Conservation (phyloP, 2,113 vertebrate species). For the Hippocampus barbouri region DNA sequence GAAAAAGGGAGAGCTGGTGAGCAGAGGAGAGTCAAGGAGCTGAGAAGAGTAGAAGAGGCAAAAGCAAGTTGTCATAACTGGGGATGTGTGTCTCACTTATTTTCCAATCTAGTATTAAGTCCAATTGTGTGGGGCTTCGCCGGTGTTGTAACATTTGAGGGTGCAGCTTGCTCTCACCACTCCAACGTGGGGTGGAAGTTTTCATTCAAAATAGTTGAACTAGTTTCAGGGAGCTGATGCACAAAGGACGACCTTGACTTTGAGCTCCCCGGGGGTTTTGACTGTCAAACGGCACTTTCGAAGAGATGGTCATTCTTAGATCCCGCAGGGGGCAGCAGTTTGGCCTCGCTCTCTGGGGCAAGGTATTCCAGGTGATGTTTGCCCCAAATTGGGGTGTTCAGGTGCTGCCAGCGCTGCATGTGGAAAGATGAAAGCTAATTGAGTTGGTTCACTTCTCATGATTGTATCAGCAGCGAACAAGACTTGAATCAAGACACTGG, state of each 20-base stretch:
- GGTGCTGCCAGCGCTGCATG: conserved; percentile 85
- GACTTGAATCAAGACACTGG: not conserved
- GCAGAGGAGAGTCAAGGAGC: not conserved
- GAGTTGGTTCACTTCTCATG: not conserved
- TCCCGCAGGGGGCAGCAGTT: conserved; percentile 79
- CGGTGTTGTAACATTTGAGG: not conserved
- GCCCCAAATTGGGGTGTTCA: conserved; percentile 90
- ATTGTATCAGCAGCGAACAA: not conserved
- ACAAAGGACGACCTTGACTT: not conserved
- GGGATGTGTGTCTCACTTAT: not conserved
- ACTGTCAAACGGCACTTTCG: conserved; percentile 81
- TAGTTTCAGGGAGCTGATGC: not conserved
- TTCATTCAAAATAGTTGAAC: not conserved
- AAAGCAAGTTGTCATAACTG: not conserved
- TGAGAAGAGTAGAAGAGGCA: not conserved
- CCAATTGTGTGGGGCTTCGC: not conserved
- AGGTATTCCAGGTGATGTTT: conserved; percentile 93
- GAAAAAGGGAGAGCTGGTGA: not conserved
- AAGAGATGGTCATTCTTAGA: conserved; percentile 78
- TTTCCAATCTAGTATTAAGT: not conserved
- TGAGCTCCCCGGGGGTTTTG: not conserved
- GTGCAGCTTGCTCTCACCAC: not conserved
- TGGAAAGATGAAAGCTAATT: not conserved
- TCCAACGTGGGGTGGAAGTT: not conserved
- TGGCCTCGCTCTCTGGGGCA: conserved; percentile 87